Evolutionary conservation across 1,140 invertebrate genomes (phyloP).

Genomic region (Lethocerus indicus): DNA sequence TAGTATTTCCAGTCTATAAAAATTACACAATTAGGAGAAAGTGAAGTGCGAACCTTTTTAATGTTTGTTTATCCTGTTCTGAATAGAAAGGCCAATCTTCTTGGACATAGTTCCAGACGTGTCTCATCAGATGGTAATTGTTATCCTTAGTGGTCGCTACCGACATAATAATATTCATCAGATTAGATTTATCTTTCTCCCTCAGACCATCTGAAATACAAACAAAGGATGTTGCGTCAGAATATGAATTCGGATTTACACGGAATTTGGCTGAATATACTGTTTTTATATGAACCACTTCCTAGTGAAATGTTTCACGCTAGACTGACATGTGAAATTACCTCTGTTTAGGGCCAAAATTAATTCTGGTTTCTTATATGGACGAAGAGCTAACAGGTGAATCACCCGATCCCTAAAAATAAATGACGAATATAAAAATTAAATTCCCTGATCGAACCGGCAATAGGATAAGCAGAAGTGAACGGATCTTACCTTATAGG

Average conservation of each 20-base stretch:
- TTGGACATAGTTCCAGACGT: conserved; percentile 81
- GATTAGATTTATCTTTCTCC: conserved; percentile 56
- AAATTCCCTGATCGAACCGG: not conserved
- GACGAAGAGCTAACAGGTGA: conserved; percentile 77
- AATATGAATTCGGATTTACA: not conserved
- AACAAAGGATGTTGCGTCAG: not conserved
- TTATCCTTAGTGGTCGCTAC: conserved; percentile 71
- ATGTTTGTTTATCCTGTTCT: conserved; percentile 67
- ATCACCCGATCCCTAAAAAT: conserved; percentile 70
- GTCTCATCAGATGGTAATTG: conserved; percentile 64
- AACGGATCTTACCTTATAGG: conserved; percentile 40
- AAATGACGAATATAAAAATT: conserved; percentile 14
- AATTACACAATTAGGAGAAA: too few species aligned
- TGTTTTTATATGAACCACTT: not conserved
- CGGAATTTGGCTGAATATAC: not conserved
- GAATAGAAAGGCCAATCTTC: conserved; percentile 89
- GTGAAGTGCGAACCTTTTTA: conserved; percentile 45
- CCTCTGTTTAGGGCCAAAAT: conserved; percentile 60
- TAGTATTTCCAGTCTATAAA: not conserved
- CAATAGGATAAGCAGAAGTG: not conserved
- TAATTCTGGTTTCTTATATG: conserved; percentile 84
- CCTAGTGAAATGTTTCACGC: not conserved
- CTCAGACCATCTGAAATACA: conserved; percentile 62
- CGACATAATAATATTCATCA: conserved; percentile 51
- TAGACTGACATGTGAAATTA: conserved; percentile 22